These are phyloP conservation scores for Himalopsyche japonica DNA, from an alignment of 2,888 invertebrate genomes.

Conservation along the genomic window DNA sequence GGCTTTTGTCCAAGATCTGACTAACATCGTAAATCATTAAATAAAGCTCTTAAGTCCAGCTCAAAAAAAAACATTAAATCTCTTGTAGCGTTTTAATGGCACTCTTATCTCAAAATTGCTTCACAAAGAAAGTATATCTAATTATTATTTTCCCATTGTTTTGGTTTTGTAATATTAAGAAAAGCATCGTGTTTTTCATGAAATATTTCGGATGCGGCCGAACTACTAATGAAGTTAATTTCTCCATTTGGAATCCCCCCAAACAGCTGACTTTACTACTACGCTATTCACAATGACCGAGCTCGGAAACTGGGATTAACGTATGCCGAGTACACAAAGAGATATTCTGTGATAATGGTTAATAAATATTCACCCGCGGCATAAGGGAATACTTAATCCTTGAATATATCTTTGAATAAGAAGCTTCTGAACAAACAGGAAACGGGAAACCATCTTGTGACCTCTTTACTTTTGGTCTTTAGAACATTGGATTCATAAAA, in stretches of 20 bases:
- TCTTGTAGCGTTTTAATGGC: not conserved
- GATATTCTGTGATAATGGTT: not conserved
- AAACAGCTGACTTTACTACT: not conserved
- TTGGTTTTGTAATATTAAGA: not conserved
- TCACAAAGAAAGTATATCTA: not conserved
- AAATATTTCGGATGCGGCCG: not conserved
- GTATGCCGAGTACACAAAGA: not conserved
- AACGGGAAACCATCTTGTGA: not conserved
- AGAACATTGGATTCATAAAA: not conserved
- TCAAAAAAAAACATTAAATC: not conserved
- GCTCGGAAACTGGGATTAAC: not conserved
- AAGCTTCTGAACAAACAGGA: conserved; percentile 5
- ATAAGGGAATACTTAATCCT: not conserved
- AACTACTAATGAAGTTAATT: not conserved
- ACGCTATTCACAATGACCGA: not conserved
- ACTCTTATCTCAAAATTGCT: not conserved
- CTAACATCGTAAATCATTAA: not conserved
- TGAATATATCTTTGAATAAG: not conserved
- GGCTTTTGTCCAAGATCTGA: not conserved
- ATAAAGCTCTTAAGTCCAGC: not conserved
- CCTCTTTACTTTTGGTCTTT: conserved; percentile 15
- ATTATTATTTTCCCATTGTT: not conserved
- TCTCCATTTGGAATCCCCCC: not conserved
- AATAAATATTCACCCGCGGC: not conserved
- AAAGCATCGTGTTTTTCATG: not conserved